Base-by-base conservation (phyloP, 2,113 vertebrate species). In the Verasper variegatus region DNA sequence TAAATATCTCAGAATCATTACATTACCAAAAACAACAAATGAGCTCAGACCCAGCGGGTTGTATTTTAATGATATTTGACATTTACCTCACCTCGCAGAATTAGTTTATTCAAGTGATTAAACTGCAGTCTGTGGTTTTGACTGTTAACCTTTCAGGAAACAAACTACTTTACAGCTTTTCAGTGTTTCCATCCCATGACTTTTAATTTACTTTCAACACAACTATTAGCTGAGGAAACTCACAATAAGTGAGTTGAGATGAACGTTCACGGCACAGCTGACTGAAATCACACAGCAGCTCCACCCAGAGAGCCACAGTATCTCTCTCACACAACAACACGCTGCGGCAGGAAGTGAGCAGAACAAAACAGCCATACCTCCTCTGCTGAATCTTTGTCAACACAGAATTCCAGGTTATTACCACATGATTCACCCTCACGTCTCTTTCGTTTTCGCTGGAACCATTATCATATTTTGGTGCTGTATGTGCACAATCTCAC, bases 371-470 rank as follows among this genome's bases (percentile, higher is more conserved):
- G 31, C 7, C 31, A 31, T 75, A 60, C 23, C 63, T 67, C 45
- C 6, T 2, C 21, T 8, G 68, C 26, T 49, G 49, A 75, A 84
- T 80, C 74, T 60, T 31, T 31, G 31, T 31, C 7, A 31, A 67
- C 62, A 55, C 65, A n/a, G 64, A 13, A 27, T 31, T 13, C 57
- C 13, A 3, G 37, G 45, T 74, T 21, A 69, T 86, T n/a, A 40
- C 35, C 4, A 63, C 67, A 74, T 84, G 80, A 85, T 56, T 91
- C 88, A 91, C 26, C 15, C 40, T 2, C 14, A 0, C 3, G n/a
- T 56, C 37, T 73, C 79, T 87, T 86, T 89, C 74, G 20, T 84
- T 87, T 83, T 84, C 31, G 0, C 17, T 15, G 54, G 85, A 86
- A 88, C 76, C 31, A 5, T 27, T 45, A 6, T 24, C n/a, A 26